phyloP scores from a whole-genome alignment of 2,888 invertebrate genomes.

The Cephus pygmeus region DNA sequence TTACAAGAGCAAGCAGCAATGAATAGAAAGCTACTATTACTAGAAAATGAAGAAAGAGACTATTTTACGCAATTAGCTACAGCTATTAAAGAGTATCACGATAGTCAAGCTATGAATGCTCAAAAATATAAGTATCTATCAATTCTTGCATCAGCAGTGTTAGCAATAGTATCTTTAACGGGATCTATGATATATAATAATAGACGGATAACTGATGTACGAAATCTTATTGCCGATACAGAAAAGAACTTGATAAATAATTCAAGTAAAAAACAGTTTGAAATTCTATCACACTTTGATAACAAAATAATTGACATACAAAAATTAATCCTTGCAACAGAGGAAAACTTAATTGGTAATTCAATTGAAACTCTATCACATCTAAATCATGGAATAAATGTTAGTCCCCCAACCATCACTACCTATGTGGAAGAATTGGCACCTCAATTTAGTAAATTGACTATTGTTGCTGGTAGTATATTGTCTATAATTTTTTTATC shows the following conservation, averaged over 20 bases:
- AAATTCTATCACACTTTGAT: neutral
- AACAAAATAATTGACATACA: neutral
- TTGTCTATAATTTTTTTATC: neutral
- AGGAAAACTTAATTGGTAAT: neutral
- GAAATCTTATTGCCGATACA: slow-evolving; percentile 41
- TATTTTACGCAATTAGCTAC: slow-evolving; percentile 57
- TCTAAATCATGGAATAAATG: neutral
- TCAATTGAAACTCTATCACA: neutral
- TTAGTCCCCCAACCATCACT: neutral
- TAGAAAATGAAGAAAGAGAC: slow-evolving; percentile 58
- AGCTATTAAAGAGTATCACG: slow-evolving; percentile 62
- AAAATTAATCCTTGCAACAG: neutral
- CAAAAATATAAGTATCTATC: slow-evolving; percentile 61
- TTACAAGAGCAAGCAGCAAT: slow-evolving; percentile 55
- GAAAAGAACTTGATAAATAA: slow-evolving; percentile 30
- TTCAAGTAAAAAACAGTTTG: neutral
- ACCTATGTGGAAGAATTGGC: neutral
- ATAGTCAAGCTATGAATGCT: slow-evolving; percentile 55
- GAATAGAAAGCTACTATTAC: slow-evolving; percentile 39
- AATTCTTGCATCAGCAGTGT: slow-evolving; percentile 50
- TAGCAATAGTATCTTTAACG: slow-evolving; percentile 54
- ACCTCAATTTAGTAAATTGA: neutral
- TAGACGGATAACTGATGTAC: slow-evolving; percentile 48
- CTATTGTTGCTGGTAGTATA: neutral
- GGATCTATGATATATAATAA: slow-evolving; percentile 60